Evolutionary conservation across 2,888 invertebrate species (phyloP), one percentile per base, ranked within the genome.

Genomic region (Cosmia pyralina): DNA sequence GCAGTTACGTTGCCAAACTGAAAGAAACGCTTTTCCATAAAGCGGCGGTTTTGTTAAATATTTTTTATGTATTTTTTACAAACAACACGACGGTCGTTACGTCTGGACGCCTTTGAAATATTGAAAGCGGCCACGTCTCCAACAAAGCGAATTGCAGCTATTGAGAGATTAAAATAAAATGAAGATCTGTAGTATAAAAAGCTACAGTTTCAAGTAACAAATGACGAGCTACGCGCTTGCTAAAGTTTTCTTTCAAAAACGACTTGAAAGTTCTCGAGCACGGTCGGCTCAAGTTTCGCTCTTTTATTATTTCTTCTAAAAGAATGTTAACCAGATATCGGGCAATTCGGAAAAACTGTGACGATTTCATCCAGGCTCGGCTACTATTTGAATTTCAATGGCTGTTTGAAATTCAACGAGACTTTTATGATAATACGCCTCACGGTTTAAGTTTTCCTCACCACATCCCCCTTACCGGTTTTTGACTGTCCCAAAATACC

Each of bases 401-500:
- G 82, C 84, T 87, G 78, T 90, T 91, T 90, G 87, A 91, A 90
- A 91, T 91, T 90, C 91, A 92, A 93, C 87, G 91, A 87, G 88
- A 88, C 85, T 92, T 93, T 93, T 91, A 93, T 92, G 92, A 87
- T 90, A 93, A 93, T 91, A 89, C 83, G 77, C 72, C 83, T 87
- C 75, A 71, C 80, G 77, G 76, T 86, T 85, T 78, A 87, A 90
- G 79, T 86, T 90, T 82, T 79, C 74, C 76, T 84, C 82, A 77
- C 80, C 81, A 72, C 79, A 80, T 88, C 87, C 79, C 73, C 60
- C 94, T 94, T 93, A 94, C 94, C 93, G 90, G 85, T 86, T 86
- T 88, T 44, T 77, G 82, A 85, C 72, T 91, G 88, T 93, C 93
- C 90, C 90, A 95, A 95, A 96, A 96, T 96, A 96, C 96, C 96